phyloP scores from a whole-genome alignment of 2,797 vertebrate species.

The Etheostoma nigrum region DNA sequence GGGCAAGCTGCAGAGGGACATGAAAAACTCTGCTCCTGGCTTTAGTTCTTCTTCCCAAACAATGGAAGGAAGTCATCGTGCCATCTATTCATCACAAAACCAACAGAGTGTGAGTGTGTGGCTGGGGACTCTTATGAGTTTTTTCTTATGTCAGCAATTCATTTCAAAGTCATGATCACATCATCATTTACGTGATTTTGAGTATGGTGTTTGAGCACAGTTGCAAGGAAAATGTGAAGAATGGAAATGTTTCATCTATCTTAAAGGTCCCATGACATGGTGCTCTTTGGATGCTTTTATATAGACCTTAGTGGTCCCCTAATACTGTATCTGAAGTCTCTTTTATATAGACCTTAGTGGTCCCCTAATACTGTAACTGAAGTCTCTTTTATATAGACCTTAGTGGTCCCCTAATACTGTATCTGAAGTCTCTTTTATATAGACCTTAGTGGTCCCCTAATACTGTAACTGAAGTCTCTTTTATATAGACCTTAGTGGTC shows the following conservation, averaged over 20 bases:
- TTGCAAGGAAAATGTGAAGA: not conserved
- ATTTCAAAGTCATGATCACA: not conserved
- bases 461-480: too few relatives aligned
- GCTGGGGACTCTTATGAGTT: not conserved
- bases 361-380: too few relatives aligned
- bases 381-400: too few relatives aligned
- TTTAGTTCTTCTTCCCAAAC: slow-evolving; percentile 72
- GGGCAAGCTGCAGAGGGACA: slow-evolving; percentile 91
- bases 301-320: too few relatives aligned
- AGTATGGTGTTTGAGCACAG: not conserved
- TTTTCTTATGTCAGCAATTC: not conserved
- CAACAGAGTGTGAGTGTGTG: slow-evolving; percentile 90
- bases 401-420: too few relatives aligned
- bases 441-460: too few relatives aligned
- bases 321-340: too few relatives aligned
- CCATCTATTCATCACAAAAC: slow-evolving; percentile 89
- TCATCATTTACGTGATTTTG: not conserved
- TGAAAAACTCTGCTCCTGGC: slow-evolving; percentile 84
- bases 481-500: too few relatives aligned
- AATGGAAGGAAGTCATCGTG: slow-evolving; percentile 79
- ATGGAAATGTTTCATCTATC: not conserved
- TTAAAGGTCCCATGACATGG: too few relatives aligned
- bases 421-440: too few relatives aligned
- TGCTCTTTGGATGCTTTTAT: too few relatives aligned
- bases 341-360: too few relatives aligned